Evolutionary conservation across 2,797 vertebrate species (phyloP).

Genomic region (Fringilla coelebs): DNA sequence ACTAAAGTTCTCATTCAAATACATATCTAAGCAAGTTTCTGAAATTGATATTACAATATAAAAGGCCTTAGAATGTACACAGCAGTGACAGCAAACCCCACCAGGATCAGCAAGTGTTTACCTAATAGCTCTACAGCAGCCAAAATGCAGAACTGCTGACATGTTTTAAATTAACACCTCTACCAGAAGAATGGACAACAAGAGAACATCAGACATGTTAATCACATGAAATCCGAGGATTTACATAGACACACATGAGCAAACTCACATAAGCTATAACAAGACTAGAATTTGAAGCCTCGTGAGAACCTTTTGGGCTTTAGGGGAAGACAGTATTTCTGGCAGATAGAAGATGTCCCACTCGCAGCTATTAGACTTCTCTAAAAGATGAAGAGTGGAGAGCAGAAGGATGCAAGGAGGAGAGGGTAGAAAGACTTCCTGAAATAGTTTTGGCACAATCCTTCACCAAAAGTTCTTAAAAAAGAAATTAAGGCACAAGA

Average conservation of each 20-base stretch:
- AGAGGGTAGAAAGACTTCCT: not conserved
- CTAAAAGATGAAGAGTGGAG: not conserved
- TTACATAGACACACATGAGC: accelerated
- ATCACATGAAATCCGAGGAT: not conserved
- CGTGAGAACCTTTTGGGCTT: not conserved
- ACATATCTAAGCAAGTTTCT: not conserved
- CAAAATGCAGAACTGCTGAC: not conserved
- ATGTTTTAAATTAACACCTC: not conserved
- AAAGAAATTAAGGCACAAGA: not conserved
- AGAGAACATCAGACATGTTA: not conserved
- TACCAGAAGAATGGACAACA: not conserved
- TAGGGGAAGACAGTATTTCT: not conserved
- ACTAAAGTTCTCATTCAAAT: not conserved
- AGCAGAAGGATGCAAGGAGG: not conserved
- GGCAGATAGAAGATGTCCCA: not conserved
- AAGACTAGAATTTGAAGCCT: not conserved
- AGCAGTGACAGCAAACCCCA: not conserved
- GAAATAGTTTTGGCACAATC: not conserved
- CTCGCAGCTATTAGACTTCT: not conserved
- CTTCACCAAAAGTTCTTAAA: not conserved
- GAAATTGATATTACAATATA: not conserved
- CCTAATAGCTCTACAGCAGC: not conserved
- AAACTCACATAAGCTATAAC: not conserved
- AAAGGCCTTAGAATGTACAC: not conserved
- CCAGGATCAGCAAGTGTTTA: not conserved